Conservation (phyloP, 30 jellyfish, hydroid and myxozoan species). For the Phacellophora camtschatica region DNA sequence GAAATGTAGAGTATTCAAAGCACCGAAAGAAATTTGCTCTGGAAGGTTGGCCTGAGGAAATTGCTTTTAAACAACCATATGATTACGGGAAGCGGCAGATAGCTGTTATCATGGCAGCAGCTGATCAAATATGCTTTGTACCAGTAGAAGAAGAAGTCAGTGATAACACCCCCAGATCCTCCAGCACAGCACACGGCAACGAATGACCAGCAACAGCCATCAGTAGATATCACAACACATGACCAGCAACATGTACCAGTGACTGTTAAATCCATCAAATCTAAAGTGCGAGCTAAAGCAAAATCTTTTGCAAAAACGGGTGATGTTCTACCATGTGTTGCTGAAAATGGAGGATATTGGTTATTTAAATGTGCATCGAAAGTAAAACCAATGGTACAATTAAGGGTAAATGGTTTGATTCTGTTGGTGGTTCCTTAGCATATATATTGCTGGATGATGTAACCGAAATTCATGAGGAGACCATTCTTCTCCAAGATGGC, state of each 20-base stretch:
- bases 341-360: slow-evolving; percentile 2
- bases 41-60: slow-evolving; percentile 1
- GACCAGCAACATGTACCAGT: too few species aligned
- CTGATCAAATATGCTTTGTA: background rate
- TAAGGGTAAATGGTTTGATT: slow-evolving; percentile 8
- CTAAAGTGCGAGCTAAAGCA: background rate
- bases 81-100: background rate
- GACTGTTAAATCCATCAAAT: too few species aligned
- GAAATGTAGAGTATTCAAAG: background rate
- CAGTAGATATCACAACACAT: too few species aligned
- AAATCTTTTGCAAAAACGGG: background rate
- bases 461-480: background rate
- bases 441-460: background rate
- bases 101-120: background rate
- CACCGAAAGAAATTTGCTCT: background rate
- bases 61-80: background rate
- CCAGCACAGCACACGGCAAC: too few species aligned
- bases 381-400: slow-evolving; percentile 7
- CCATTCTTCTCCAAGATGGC: background rate
- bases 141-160: background rate
- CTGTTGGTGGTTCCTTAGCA: background rate
- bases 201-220: too few species aligned
- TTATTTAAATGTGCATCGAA: background rate
- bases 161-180: too few species aligned
- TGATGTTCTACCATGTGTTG: slow-evolving; percentile 2